Conservation (phyloP, 2,888 invertebrate genomes). For the Pilophorus perplexus region DNA sequence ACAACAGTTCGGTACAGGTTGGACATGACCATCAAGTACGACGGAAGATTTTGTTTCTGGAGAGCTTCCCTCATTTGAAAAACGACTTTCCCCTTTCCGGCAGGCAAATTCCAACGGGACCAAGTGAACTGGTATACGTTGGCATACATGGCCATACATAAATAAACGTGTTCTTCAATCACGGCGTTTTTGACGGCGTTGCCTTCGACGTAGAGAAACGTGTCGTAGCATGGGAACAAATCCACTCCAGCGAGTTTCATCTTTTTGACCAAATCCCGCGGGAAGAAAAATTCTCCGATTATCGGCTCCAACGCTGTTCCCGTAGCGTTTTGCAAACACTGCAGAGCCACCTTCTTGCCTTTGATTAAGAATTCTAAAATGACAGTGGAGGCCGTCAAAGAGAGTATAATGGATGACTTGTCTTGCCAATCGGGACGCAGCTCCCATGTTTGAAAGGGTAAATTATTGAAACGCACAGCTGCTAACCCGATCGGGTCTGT, state of each 20-base stretch:
- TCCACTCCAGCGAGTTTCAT: slow-evolving; percentile 66
- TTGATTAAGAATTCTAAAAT: slow-evolving; percentile 59
- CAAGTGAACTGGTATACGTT: slow-evolving; percentile 75
- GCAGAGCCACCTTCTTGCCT: slow-evolving; percentile 53
- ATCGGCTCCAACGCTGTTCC: slow-evolving; percentile 62
- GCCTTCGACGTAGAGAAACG: slow-evolving; percentile 67
- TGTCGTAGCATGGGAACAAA: slow-evolving; percentile 77
- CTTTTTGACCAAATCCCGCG: slow-evolving; percentile 63
- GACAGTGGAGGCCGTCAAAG: slow-evolving; percentile 59
- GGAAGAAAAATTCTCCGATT: slow-evolving; percentile 60
- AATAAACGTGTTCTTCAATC: slow-evolving; percentile 71
- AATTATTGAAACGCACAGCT: slow-evolving; percentile 69
- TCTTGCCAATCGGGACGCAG: slow-evolving; percentile 59
- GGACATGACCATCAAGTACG: slow-evolving; percentile 58
- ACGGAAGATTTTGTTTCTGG: slow-evolving; percentile 51
- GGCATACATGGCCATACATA: slow-evolving; percentile 72
- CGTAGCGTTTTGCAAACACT: slow-evolving; percentile 62
- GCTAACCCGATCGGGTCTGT: slow-evolving; percentile 70
- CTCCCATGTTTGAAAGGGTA: slow-evolving; percentile 86
- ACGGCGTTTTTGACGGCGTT: slow-evolving; percentile 60
- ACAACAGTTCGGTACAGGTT: slow-evolving; percentile 67
- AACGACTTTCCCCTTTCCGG: slow-evolving; percentile 62
- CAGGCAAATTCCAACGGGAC: slow-evolving; percentile 69
- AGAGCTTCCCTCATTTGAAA: slow-evolving; percentile 64
- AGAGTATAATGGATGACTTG: slow-evolving; percentile 52